A percentile compares a stretch with the other conserved stretches of the same genome.
Conservation (phyloP, 2,113 vertebrate genomes). For the Lethenteron camtschaticum region DNA sequence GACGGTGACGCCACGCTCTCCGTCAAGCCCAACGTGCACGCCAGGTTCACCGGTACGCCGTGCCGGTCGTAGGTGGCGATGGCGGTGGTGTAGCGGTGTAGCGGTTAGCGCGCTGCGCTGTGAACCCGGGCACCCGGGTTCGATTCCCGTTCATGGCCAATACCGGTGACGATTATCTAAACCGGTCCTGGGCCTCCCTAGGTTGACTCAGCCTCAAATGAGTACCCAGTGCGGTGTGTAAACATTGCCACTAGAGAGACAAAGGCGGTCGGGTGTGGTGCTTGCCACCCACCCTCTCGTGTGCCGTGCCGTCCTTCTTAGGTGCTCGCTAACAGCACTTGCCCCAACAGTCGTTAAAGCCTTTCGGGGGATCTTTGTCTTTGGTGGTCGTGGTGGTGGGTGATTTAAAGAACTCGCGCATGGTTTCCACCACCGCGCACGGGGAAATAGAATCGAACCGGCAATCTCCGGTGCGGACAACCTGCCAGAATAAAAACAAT, state of each 20-base stretch:
- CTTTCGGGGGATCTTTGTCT: too few relatives aligned
- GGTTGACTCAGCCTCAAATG: too few relatives aligned
- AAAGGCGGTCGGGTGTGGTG: too few relatives aligned
- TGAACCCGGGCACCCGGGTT: neutral
- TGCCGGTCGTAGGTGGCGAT: neutral
- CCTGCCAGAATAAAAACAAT: neutral
- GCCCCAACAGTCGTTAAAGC: too few relatives aligned
- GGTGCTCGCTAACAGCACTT: too few relatives aligned
- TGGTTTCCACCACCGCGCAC: neutral
- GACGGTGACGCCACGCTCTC: slow-evolving; percentile 26
- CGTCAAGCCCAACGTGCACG: slow-evolving; percentile 62
- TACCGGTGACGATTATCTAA: too few relatives aligned
- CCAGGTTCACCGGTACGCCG: slow-evolving; percentile 16
- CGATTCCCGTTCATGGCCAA: neutral
- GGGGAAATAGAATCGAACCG: neutral
- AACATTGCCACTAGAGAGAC: too few relatives aligned
- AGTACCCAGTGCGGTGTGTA: too few relatives aligned
- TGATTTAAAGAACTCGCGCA: neutral
- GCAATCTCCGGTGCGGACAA: neutral
- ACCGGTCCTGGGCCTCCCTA: too few relatives aligned
- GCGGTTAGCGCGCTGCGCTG: neutral
- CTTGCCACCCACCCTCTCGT: too few relatives aligned
- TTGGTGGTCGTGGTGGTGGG: neutral
- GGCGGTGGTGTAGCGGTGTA: neutral
- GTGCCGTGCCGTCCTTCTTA: too few relatives aligned